These are phyloP conservation scores for Pycnonotus jocosus DNA, from an alignment of 2,113 vertebrate species.

Conservation along the genomic window DNA sequence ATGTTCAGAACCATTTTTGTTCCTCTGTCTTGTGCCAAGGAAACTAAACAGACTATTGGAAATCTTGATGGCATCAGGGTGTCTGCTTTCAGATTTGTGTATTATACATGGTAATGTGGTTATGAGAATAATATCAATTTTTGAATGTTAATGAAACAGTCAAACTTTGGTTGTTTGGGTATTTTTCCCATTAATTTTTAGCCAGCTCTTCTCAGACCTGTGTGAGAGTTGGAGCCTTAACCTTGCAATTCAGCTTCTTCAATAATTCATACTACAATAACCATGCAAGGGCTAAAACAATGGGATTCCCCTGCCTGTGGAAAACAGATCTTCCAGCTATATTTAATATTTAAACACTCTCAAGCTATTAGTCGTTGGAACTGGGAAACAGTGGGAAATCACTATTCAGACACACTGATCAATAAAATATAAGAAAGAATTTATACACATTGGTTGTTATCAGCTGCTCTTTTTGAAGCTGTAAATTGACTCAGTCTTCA, in stretches of 20 bases:
- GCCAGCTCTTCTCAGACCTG: not conserved
- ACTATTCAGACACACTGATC: not conserved
- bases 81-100: not conserved
- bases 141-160: not conserved
- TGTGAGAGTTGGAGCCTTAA: not conserved
- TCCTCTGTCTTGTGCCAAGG: not conserved
- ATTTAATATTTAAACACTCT: constrained; percentile 49
- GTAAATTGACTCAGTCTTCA: not conserved
- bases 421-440: constrained; percentile 28
- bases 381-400: not conserved
- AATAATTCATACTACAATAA: constrained; percentile 20
- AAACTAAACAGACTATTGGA: not conserved
- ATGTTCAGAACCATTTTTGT: not conserved
- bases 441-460: not conserved
- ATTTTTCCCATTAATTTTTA: not conserved
- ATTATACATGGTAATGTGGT: not conserved
- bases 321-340: constrained; percentile 22
- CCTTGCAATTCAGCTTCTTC: not conserved
- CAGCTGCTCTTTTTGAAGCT: not conserved
- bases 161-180: not conserved
- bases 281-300: not conserved
- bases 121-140: not conserved
- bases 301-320: constrained; percentile 3
- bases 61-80: not conserved
- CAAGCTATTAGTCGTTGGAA: not conserved